These are phyloP conservation scores for Neopipo cinnamomea DNA, from an alignment of 2,113 vertebrate genomes.

Conservation along the genomic window DNA sequence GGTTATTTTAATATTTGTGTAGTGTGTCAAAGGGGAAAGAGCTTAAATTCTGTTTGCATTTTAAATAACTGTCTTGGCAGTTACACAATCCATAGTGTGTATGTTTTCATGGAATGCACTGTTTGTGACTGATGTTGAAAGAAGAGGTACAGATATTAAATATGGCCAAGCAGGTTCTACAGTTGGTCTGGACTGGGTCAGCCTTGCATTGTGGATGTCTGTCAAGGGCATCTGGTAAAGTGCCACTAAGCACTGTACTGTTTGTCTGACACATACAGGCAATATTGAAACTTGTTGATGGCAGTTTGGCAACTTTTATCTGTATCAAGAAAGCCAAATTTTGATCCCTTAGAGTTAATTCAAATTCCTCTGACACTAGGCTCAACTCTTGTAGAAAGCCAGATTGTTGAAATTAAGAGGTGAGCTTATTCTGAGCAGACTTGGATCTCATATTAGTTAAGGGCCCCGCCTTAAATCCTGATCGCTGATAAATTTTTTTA, in stretches of 20 bases:
- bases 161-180: background rate
- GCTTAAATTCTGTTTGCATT: conserved; percentile 14
- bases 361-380: background rate
- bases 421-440: background rate
- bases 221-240: background rate
- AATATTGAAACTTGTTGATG: background rate
- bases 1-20: background rate
- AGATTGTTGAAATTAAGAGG: background rate
- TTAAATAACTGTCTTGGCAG: conserved; percentile 17
- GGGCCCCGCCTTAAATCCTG: background rate
- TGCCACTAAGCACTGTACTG: background rate
- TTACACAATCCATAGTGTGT: background rate
- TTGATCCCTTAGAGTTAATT: background rate
- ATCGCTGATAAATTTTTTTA: conserved; percentile 37
- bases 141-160: background rate
- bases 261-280: background rate
- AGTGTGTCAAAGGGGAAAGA: background rate
- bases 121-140: background rate
- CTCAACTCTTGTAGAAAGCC: background rate
- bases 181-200: background rate
- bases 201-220: background rate
- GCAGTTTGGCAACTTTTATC: background rate
- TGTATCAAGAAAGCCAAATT: background rate
- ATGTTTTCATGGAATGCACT: background rate
- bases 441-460: background rate